Conservation (phyloP, 2,113 vertebrate genomes). For the Pongo abelii region DNA sequence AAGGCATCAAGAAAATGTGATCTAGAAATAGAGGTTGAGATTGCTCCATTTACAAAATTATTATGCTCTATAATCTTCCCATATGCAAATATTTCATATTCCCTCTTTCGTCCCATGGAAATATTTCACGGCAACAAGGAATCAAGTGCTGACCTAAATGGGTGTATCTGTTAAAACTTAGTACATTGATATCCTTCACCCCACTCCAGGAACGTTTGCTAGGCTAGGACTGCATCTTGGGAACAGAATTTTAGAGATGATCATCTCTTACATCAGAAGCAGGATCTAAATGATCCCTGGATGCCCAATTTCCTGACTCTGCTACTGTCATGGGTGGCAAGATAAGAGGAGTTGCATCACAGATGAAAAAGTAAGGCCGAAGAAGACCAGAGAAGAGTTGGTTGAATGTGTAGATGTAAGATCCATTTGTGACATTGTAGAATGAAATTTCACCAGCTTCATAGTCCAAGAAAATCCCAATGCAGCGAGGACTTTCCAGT, state of each 20-base stretch:
- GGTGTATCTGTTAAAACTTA: background rate
- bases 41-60: background rate
- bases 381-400: slow-evolving; percentile 88
- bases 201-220: too few relatives aligned
- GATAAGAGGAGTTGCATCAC: slow-evolving; percentile 78
- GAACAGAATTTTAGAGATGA: background rate
- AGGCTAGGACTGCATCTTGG: background rate
- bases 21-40: background rate
- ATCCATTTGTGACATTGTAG: slow-evolving; percentile 84
- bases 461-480: slow-evolving; percentile 91
- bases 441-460: slow-evolving; percentile 89
- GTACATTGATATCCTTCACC: background rate
- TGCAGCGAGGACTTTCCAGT: slow-evolving; percentile 76
- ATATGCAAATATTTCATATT: background rate
- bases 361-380: slow-evolving; percentile 89
- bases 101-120: background rate
- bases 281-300: background rate
- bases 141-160: background rate
- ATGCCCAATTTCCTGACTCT: background rate
- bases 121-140: background rate
- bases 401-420: slow-evolving; percentile 88
- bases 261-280: background rate
- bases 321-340: slow-evolving; percentile 3
- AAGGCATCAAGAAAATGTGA: background rate
- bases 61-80: background rate